phyloP scores from a whole-genome alignment of 2,888 invertebrate species.

The Xestia rhomboidea region DNA sequence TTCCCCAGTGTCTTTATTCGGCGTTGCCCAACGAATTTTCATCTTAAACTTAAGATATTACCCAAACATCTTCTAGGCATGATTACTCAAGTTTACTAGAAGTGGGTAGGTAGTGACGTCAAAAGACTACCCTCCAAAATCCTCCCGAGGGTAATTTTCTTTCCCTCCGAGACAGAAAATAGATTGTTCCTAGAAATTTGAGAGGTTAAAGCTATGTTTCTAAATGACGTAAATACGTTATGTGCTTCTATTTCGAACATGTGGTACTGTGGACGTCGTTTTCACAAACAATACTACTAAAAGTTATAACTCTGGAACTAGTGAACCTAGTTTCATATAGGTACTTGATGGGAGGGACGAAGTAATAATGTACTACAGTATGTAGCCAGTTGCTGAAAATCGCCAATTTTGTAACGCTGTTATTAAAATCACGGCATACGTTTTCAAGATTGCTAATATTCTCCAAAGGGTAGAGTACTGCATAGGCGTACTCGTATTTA shows the following conservation, averaged over 20 bases:
- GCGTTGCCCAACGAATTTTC: constrained; percentile 46
- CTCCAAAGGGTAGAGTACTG: background rate
- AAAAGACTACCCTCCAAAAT: constrained; percentile 39
- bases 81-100: constrained; percentile 45
- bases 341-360: constrained; percentile 38
- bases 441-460: background rate
- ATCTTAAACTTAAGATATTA: constrained; percentile 54
- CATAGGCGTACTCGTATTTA: background rate
- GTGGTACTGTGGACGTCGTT: constrained; percentile 31
- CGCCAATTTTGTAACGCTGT: background rate
- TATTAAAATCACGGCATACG: background rate
- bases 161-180: constrained; percentile 30
- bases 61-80: constrained; percentile 39
- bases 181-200: constrained; percentile 43
- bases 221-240: constrained; percentile 48
- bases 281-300: constrained; percentile 55
- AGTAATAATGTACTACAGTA: constrained; percentile 34
- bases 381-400: constrained; percentile 9
- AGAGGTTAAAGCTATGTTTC: constrained; percentile 29
- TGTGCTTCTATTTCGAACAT: constrained; percentile 50
- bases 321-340: constrained; percentile 50
- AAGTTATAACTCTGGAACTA: constrained; percentile 55
- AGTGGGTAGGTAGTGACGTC: constrained; percentile 22
- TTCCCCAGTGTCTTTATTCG: constrained; percentile 58
- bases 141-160: constrained; percentile 16